A percentile compares a stretch with the other conserved stretches of the same genome.
phyloP scores from a whole-genome alignment of 2,797 vertebrate species.

The Clarias laeviceps region DNA sequence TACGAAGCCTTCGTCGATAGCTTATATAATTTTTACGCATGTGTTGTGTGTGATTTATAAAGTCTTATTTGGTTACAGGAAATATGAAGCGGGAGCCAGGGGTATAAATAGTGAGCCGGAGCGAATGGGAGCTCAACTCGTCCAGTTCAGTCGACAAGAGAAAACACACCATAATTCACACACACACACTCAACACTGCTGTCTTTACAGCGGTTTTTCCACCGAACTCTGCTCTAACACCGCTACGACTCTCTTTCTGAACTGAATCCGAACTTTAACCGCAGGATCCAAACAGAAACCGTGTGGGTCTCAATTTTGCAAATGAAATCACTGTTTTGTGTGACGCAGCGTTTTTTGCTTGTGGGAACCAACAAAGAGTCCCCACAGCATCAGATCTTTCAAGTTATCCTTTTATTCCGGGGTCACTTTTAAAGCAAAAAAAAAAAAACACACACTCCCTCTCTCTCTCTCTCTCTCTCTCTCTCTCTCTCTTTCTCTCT shows the following conservation, averaged over 20 bases:
- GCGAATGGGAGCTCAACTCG: conserved; percentile 38
- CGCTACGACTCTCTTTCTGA: conserved; percentile 1
- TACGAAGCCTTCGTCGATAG: conserved; percentile 71
- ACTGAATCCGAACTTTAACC: conserved; percentile 20
- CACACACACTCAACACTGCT: conserved; percentile 6
- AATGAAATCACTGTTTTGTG: conserved; percentile 27
- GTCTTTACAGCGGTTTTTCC: conserved; percentile 11
- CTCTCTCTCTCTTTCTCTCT: not conserved
- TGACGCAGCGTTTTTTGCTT: conserved; percentile 18
- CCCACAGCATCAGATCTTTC: conserved; percentile 26
- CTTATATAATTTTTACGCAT: conserved; percentile 71
- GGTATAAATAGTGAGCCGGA: conserved; percentile 55
- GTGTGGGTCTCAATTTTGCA: conserved; percentile 9
- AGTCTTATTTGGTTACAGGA: conserved; percentile 72
- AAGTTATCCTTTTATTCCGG: conserved; percentile 25
- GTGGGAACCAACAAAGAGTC: conserved; percentile 30
- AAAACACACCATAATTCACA: conserved; percentile 39
- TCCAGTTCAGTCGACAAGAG: conserved; percentile 41
- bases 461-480: conserved; percentile 9
- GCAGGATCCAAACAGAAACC: conserved; percentile 18
- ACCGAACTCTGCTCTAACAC: conserved; percentile 1
- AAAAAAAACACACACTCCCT: not conserved
- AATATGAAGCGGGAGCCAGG: conserved; percentile 64
- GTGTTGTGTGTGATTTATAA: conserved; percentile 69
- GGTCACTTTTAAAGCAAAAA: conserved; percentile 17